Conservation (phyloP, 2,888 invertebrate genomes). For the Therioaphis trifolii region DNA sequence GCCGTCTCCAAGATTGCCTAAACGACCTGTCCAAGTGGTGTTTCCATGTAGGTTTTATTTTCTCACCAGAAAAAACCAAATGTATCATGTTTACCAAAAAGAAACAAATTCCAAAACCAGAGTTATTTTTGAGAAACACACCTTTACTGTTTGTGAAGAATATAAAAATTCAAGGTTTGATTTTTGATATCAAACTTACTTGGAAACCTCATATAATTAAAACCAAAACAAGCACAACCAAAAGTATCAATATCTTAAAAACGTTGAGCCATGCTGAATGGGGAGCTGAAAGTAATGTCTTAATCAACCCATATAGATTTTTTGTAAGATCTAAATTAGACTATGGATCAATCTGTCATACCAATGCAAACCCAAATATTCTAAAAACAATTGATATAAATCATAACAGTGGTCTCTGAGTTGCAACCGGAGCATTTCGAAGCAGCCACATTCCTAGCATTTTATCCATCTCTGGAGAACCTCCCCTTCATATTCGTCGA, state of each 20-base stretch:
- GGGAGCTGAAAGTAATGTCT: background rate
- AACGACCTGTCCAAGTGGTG: constrained; percentile 13
- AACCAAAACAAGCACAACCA: no score
- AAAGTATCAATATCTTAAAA: no score
- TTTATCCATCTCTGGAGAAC: no score
- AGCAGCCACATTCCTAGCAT: background rate
- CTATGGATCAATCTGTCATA: background rate
- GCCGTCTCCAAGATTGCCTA: background rate
- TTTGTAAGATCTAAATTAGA: background rate
- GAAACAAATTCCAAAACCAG: background rate
- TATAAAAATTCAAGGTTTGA: no score
- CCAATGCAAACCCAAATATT: background rate
- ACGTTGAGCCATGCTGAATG: background rate
- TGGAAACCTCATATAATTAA: no score
- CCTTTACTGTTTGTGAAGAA: background rate
- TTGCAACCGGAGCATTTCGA: background rate
- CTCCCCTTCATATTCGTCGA: background rate
- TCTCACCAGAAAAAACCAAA: background rate
- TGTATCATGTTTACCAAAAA: background rate
- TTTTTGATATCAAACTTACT: no score
- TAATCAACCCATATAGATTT: background rate
- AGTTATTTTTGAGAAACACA: background rate
- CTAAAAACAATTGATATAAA: background rate
- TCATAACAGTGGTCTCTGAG: background rate
- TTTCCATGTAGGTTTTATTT: background rate